Percentiles rank a stretch among this genome's conserved stretches.
Conservation (phyloP, 2,888 invertebrate genomes). For the Torymus tubicola region DNA sequence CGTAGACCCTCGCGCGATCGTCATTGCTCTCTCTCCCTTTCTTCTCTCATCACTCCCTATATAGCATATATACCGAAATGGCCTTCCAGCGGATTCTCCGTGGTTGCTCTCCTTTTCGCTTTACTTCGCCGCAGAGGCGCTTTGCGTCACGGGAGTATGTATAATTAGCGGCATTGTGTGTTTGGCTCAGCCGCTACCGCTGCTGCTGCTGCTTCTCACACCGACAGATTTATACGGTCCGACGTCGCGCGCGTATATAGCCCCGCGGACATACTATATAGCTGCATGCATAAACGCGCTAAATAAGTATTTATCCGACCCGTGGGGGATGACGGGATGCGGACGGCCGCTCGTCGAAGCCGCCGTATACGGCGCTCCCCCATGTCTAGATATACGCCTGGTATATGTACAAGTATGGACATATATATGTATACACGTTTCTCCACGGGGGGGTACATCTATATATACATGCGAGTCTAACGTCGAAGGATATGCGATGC, state of each 20-base stretch:
- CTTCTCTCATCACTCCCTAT: too few relatives aligned
- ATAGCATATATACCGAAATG: too few relatives aligned
- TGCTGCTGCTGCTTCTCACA: slow-evolving; percentile 58
- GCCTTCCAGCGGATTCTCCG: slow-evolving; percentile 14
- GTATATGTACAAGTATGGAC: too few relatives aligned
- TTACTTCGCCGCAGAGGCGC: slow-evolving; percentile 52
- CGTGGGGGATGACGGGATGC: slow-evolving; percentile 69
- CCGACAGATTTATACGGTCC: slow-evolving; percentile 75
- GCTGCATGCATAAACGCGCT: slow-evolving; percentile 75
- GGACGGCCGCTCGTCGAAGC: slow-evolving; percentile 47
- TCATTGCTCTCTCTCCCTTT: too few relatives aligned
- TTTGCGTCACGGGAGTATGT: slow-evolving; percentile 74
- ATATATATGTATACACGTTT: too few relatives aligned
- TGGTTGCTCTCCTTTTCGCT: slow-evolving; percentile 35
- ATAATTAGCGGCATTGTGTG: slow-evolving; percentile 76
- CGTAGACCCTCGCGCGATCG: too few relatives aligned
- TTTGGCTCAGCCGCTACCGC: slow-evolving; percentile 60
- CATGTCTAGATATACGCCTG: too few relatives aligned
- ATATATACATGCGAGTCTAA: too few relatives aligned
- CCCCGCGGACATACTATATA: slow-evolving; percentile 69
- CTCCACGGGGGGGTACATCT: not conserved
- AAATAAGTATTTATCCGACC: slow-evolving; percentile 77
- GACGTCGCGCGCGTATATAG: slow-evolving; percentile 56
- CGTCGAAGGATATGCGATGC: slow-evolving; percentile 1
- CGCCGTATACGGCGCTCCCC: not conserved